Evolutionary conservation across 2,797 vertebrate genomes (phyloP), one percentile per base, ranked within the genome.

Genomic region (Aeoliscus strigatus): DNA sequence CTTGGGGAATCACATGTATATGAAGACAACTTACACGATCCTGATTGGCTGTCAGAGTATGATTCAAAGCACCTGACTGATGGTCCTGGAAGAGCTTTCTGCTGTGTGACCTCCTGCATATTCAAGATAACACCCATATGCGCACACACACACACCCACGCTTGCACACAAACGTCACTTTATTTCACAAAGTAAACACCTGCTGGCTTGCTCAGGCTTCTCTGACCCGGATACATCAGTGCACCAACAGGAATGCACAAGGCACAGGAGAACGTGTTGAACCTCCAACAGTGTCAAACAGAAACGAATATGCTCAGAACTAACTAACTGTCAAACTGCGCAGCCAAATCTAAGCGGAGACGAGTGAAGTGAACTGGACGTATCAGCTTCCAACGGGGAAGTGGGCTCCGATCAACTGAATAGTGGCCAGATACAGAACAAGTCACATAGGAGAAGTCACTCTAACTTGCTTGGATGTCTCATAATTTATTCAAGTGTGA

Each of bases 161-260:
- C 21, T 25, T 9, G 14, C 14, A 10, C 18, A 14, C 32, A 27
- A 52, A 58, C 61, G 16, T 11, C 11, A 25, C 17, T 57, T 49
- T 69, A 67, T 68, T 65, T 27, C 38, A 53, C 66, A 63, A 55
- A 68, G 73, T 66, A 64, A 80, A 77, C 78, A 82, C 56, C 45
- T 56, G 60, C 44, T 41, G 56, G 48, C 31, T 43, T 2, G 3
- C 39, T 61, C 43, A 39, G 1, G 1, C 40, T 47, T 43, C 25
- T 27, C 31, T 34, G 25, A 72, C 63, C 77, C 68, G 66, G 61
- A 81, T 72, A 43, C 40, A 50, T 30, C 15, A 43, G 34, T 73
- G 39, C 32, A 51, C 33, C 16, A 47, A 32, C 39, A 65, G 33
- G 41, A 61, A 52, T 33, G 24, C 38, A 50, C 42, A 47, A n/a